These are phyloP conservation scores for Anaspis maculata DNA, from an alignment of 2,888 invertebrate genomes.

Conservation along the genomic window DNA sequence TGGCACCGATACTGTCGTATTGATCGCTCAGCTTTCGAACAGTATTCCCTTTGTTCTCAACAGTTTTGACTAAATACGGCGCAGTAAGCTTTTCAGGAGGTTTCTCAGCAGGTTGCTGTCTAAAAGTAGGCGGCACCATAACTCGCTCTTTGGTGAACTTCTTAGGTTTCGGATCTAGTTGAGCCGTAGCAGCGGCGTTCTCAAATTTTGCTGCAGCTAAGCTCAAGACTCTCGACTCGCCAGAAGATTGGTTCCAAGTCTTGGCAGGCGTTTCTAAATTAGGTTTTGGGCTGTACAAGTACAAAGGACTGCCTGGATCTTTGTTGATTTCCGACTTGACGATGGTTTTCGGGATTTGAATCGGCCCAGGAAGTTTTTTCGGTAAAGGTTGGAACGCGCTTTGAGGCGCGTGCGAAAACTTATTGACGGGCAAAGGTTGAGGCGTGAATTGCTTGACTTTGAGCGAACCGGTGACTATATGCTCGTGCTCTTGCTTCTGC, in stretches of 20 bases:
- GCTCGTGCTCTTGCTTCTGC: conserved; percentile 31
- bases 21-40: conserved; percentile 38
- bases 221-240: conserved; percentile 46
- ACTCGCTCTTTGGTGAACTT: conserved; percentile 26
- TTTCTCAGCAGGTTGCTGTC: conserved; percentile 16
- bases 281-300: conserved; percentile 39
- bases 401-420: conserved; percentile 69
- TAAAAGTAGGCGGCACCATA: conserved; percentile 14
- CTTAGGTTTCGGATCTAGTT: conserved; percentile 24
- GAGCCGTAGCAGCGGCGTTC: conserved; percentile 20
- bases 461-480: conserved; percentile 40
- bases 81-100: conserved; percentile 27
- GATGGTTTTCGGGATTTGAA: conserved; percentile 15
- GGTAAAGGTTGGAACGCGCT: conserved; percentile 63
- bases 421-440: conserved; percentile 56
- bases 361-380: conserved; percentile 26
- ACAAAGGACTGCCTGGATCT: conserved; percentile 26
- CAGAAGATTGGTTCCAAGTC: conserved; percentile 42
- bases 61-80: conserved; percentile 29
- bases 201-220: conserved; percentile 52
- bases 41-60: conserved; percentile 22
- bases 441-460: conserved; percentile 45
- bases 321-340: conserved; percentile 19
- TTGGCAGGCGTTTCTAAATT: conserved; percentile 25
- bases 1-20: conserved; percentile 28